Evolutionary conservation across 2,888 invertebrate species (phyloP).

Genomic region (Heliconius cydno): DNA sequence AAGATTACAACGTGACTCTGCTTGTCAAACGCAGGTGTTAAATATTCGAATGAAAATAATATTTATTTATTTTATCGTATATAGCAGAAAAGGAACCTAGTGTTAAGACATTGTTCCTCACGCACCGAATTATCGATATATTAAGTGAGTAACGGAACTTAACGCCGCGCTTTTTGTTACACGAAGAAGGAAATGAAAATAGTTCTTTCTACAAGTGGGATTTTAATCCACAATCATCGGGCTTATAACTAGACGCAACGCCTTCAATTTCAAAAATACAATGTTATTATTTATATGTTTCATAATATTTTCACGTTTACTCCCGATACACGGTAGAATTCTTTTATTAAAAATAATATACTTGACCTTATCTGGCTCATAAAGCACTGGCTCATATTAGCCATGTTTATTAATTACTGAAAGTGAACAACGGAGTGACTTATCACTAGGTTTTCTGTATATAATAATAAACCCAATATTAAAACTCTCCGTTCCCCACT

Average conservation of each 20-base stretch:
- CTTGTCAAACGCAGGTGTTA: conserved; percentile 11
- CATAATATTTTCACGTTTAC: too few species aligned
- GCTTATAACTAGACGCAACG: neutral
- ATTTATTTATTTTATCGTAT: neutral
- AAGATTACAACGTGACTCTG: neutral
- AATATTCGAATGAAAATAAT: neutral
- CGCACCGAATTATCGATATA: neutral
- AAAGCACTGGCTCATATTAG: neutral
- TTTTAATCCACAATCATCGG: neutral
- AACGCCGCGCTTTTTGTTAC: neutral
- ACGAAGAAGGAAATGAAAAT: neutral
- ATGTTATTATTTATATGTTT: too few species aligned
- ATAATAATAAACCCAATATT: neutral
- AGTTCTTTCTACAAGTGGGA: neutral
- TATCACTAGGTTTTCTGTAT: neutral
- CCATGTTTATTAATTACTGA: neutral
- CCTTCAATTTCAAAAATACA: too few species aligned
- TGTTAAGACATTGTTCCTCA: neutral
- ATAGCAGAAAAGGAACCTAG: neutral
- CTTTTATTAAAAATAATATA: neutral
- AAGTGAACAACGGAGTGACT: neutral
- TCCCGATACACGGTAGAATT: neutral
- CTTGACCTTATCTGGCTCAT: neutral
- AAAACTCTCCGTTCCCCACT: neutral
- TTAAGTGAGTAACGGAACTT: neutral